phyloP scores from a whole-genome alignment of 2,888 invertebrate species.

The Drosophila limbata region DNA sequence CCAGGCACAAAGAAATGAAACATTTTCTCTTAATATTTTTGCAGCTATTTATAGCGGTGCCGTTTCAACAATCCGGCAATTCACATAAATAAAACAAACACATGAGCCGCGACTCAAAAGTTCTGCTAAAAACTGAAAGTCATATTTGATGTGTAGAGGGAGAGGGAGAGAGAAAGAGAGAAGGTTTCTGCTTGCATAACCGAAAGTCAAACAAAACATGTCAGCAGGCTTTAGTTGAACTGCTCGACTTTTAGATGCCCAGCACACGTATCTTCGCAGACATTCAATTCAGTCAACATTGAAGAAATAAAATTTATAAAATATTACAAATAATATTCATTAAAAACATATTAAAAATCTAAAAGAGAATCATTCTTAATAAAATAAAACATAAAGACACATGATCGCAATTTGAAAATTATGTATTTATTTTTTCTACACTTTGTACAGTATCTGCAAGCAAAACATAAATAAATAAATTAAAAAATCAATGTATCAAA shows the following conservation, averaged over 20 bases:
- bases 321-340: background rate
- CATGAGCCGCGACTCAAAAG: constrained; percentile 60
- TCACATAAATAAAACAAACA: constrained; percentile 65
- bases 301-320: background rate
- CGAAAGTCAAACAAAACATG: constrained; percentile 70
- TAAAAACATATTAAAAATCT: too few relatives aligned
- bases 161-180: constrained; percentile 5
- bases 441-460: too few relatives aligned
- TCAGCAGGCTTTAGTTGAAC: background rate
- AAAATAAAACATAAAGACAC: too few relatives aligned
- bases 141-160: constrained; percentile 69
- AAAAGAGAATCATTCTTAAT: too few relatives aligned
- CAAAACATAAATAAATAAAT: too few relatives aligned
- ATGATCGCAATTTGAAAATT: too few relatives aligned
- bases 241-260: background rate
- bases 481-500: too few relatives aligned
- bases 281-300: background rate
- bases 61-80: constrained; percentile 23
- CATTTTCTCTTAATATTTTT: constrained; percentile 36
- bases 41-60: constrained; percentile 60
- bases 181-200: constrained; percentile 68
- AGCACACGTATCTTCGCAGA: background rate
- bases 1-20: constrained; percentile 17
- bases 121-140: constrained; percentile 74
- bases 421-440: too few relatives aligned